Evolutionary conservation across 2,888 invertebrate species (phyloP), one percentile per base, ranked within the genome.

Genomic region (Notodonta ziczac): DNA sequence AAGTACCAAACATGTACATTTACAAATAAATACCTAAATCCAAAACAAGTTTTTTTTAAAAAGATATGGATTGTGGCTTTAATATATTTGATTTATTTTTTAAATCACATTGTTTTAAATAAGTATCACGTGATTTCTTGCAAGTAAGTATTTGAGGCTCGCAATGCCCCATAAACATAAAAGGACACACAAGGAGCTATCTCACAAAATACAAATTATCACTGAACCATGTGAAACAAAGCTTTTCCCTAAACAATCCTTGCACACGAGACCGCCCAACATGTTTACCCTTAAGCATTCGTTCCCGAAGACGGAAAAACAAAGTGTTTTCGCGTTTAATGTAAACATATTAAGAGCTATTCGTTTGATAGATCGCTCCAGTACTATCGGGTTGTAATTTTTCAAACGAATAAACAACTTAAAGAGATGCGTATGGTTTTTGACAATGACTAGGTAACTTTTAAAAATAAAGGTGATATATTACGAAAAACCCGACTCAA

Each of bases 321-420:
- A 52, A 52, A 52, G 52, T 52, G 13, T 12, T 52, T 13, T 35
- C 32, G 4, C 52, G 13, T 13, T 32, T 13, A 52, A 52, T 6
- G 52, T 52, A 52, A 52, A 52, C 52, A 52, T 6, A 52, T 52
- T 32, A 52, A 52, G 13, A 52, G 52, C 52, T 32, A 13, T 10
- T 52, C 12, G 32, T 4, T 32, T 32, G 52, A 52, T 52, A 12
- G 13, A 52, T 50, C 16, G 16, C 50, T 16, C 16, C n/a, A 13
- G 4, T 46, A n/a, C 5, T n/a, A 46, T 46, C 46, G 7, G 10
- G 42, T 10, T 4, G 13, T 46, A 46, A 5, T n/a, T 6, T 46
- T 46, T n/a, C 46, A 46, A n/a, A 46, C 4, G 46, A 13, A 46
- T 46, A 46, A 46, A 46, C 46, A 46, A 46, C n/a, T 2, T n/a